Evolutionary conservation across 2,113 vertebrate species (phyloP), one percentile per base, ranked within the genome.

Genomic region (Gallinago paraguaiae): DNA sequence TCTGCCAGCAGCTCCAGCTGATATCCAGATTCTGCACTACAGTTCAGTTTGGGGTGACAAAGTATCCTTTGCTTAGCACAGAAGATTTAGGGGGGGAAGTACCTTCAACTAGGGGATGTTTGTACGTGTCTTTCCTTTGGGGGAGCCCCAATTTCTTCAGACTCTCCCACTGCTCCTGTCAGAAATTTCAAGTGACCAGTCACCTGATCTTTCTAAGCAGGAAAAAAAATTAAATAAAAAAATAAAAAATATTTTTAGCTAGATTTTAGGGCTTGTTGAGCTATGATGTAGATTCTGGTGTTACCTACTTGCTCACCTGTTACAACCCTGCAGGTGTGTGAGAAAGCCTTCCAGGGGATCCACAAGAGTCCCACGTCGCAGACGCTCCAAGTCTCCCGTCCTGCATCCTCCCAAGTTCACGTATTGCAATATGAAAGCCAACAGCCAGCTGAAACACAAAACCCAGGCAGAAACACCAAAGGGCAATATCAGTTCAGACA

Each of bases 401-500:
- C 98, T 99, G 81, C 99, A 99, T 83, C 98, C 98, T 39, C 98
- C 98, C 9, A 99, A 98, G 93, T 98, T 99, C 91, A 98, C 98
- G 4, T 99, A 98, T 59, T 99, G 99, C 98, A 99, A 98, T 95
- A 22, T 96, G 19, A 97, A 97, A 83, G 86, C 93, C 76, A 90
- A 10, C 76, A 98, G 70, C 91, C 98, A 98, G 86, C 97, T 99
- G 69, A 99, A 99, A 96, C 99, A 99, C 93, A 99, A 98, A 97
- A 94, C 97, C 82, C 98, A 99, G 69, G 97, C 98, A 9, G 98
- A 99, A 59, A 33, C 97, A 0, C 59, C 94, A 0, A 98, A 98
- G 69, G 82, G 97, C 46, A 84, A 60, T 64, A 46, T 71, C n/a
- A 72, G 91, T 78, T 67, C 98, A 6, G 74, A 97, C 69, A 79